These are phyloP conservation scores for Conus betulinus DNA, from an alignment of 1,140 invertebrate species.

Conservation along the genomic window DNA sequence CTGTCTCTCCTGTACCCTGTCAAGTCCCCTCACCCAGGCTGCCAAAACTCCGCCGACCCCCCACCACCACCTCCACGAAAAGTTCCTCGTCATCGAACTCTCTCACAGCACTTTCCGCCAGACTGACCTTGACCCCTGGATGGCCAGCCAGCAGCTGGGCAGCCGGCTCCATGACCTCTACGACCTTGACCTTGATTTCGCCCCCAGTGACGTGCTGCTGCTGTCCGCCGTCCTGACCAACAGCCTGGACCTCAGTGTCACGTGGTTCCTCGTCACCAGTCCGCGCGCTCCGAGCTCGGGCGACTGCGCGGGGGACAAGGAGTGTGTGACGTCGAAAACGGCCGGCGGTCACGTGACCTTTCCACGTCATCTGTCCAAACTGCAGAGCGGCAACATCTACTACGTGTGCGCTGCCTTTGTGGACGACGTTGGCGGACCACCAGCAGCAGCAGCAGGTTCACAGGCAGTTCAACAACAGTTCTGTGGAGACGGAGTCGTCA, in stretches of 20 bases:
- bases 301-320: background rate
- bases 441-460: too few species aligned
- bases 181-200: conserved; percentile 42
- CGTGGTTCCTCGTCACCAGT: conserved; percentile 45
- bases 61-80: background rate
- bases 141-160: conserved; percentile 32
- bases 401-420: background rate
- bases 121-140: background rate
- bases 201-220: background rate
- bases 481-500: conserved; percentile 53
- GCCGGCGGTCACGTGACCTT: background rate
- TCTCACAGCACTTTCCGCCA: background rate
- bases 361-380: background rate
- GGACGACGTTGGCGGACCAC: too few species aligned
- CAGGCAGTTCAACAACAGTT: background rate
- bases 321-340: background rate
- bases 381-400: conserved; percentile 5
- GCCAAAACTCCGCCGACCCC: background rate
- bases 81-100: conserved; percentile 27
- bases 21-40: background rate
- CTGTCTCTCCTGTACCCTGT: background rate
- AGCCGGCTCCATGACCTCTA: conserved; percentile 29
- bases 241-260: conserved; percentile 16
- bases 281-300: background rate
- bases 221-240: conserved; percentile 36